Evolutionary conservation across 2,888 invertebrate species (phyloP), one percentile per base, ranked within the genome.

Genomic region (Leptarthrus brevirostris): DNA sequence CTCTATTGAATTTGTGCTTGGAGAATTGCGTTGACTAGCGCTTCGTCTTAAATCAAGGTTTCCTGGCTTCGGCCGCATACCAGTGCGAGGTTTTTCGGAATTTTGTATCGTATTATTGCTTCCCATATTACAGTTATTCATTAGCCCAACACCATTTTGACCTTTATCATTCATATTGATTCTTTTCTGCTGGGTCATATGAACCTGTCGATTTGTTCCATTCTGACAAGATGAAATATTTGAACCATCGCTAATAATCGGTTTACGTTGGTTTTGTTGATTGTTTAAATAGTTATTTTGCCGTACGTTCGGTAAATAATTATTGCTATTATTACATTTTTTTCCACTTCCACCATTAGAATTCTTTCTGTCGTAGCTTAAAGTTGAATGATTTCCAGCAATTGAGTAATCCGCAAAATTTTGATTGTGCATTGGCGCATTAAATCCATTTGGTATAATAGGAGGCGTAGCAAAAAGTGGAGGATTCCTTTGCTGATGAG

Each of bases 401-500:
- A 71, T 73, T 40, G 58, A 61, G n/a, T 61, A 36, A 44, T 74
- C 74, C 10, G 20, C 18, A 8, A 24, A 16, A 56, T 54, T 47
- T n/a, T 74, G 40, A n/a, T 66, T 64, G 4, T 70, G 74, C 66
- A 76, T 64, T 12, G 81, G 82, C 20, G 83, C 81, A 77, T 80
- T 78, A 20, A 61, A 76, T 20, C 74, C 79, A 64, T 79, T 81
- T n/a, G 81, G 79, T 36, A 83, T 74, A 36, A 81, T 80, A 14
- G 85, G 84, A 3, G 85, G 85, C 12, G 85, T 85, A 73, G 85
- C 81, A 73, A 85, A 85, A 36, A 85, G 77, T 26, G 85, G 83
- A 18, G 83, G 82, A 76, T 78, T 77, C 79, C 84, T 83, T 12
- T 80, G 79, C 30, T 80, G 81, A 69, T 76, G 75, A 22, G 77